Evolutionary conservation across 2,113 vertebrate species (phyloP).

Genomic region (Empidonax alnorum): DNA sequence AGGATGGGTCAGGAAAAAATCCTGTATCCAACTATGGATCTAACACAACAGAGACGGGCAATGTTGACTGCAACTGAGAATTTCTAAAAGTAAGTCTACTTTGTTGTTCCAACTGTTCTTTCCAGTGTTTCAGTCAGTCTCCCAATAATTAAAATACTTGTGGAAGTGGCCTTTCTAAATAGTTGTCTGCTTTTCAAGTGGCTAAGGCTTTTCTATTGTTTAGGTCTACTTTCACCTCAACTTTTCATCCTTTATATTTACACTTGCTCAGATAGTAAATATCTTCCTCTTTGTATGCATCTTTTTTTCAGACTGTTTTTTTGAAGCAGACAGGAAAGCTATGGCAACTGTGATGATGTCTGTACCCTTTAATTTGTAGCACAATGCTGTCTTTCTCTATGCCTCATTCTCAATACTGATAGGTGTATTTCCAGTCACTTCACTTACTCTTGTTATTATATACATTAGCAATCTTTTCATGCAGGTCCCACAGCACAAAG

Average conservation of each 20-base stretch:
- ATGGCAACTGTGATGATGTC: not conserved
- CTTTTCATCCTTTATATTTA: not conserved
- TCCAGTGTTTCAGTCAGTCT: not conserved
- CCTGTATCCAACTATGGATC: not conserved
- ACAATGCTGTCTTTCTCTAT: not conserved
- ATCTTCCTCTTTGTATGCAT: not conserved
- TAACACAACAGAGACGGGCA: not conserved
- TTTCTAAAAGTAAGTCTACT: not conserved
- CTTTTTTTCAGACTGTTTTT: not conserved
- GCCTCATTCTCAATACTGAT: not conserved
- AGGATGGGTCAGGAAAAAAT: not conserved
- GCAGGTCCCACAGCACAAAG: not conserved
- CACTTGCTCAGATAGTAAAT: not conserved
- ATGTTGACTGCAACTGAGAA: not conserved
- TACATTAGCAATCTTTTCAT: not conserved
- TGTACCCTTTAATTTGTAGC: not conserved
- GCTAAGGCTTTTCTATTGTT: not conserved
- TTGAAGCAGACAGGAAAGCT: not conserved
- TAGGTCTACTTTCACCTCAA: not conserved
- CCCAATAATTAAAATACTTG: not conserved
- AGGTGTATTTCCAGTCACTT: not conserved
- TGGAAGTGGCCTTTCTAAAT: not conserved
- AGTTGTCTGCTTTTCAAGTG: not conserved
- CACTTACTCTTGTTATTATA: not conserved
- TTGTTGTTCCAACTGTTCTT: not conserved